Evolutionary conservation across 2,113 vertebrate species (phyloP), one percentile per base, ranked within the genome.

Genomic region (Phalacrocorax brasilianus): DNA sequence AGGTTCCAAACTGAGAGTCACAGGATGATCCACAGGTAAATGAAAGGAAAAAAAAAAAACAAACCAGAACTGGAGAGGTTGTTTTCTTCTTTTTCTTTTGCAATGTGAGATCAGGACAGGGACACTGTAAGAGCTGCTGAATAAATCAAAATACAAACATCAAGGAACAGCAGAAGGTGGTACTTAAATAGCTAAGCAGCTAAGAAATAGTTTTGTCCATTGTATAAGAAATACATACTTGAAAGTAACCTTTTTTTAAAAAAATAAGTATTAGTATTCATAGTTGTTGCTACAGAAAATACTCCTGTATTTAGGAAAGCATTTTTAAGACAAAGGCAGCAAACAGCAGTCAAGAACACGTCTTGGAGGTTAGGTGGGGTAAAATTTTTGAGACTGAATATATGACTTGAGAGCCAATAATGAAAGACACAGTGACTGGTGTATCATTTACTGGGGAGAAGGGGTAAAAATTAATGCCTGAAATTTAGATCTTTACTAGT

Each of bases 51-150:
- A 45, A 81, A 22, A 22, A 30, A 73, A 13, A 5, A 35, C 38
- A 38, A 52, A 4, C 0, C 2, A 44, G 58, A 47, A n/a, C 8
- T 27, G 3, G 13, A 77, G 6, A 12, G 6, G 53, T 10, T 19
- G 49, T 53, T 52, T 28, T 50, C 16, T n/a, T 59, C 7, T 53
- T 53, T 47, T 71, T 42, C 8, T 94, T 86, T 70, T 66, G 12
- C 9, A 56, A 16, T 52, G 4, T 52, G 22, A 33, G 11, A 35
- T 65, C 8, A 27, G 4, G 45, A 59, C 8, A 65, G 8, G 13
- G 61, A 35, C 10, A 61, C 4, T 56, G 3, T 49, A 38, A 38
- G 2, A 61, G 8, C 9, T 70, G 7, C 9, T 88, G 50, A 84
- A 65, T 17, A 59, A 65, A 10, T 42, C 8, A 38, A 75, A 80